phyloP scores from a whole-genome alignment of 1,140 invertebrate genomes.

The Cyclina sinensis region DNA sequence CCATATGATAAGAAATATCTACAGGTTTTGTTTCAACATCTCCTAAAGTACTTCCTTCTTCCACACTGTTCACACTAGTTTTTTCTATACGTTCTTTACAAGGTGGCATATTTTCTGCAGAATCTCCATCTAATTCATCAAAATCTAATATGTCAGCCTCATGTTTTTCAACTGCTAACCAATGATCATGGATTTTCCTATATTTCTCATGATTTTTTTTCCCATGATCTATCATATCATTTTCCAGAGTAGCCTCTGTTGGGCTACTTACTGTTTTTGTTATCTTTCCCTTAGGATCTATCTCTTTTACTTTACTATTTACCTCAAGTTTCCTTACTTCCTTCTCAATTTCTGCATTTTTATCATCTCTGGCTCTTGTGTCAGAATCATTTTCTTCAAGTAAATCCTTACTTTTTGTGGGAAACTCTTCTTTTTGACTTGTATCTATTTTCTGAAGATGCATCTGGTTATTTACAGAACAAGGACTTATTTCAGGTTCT shows the following conservation, averaged over 20 bases:
- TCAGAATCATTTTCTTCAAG: background rate
- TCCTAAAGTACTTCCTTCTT: too few species aligned
- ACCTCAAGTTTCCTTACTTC: background rate
- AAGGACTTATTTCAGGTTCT: background rate
- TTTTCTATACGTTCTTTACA: background rate
- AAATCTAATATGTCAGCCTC: conserved; percentile 58
- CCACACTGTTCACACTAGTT: background rate
- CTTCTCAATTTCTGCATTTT: background rate
- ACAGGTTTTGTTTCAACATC: too few species aligned
- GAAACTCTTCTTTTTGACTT: too few species aligned
- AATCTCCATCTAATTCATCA: conserved; percentile 45
- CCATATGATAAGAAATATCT: too few species aligned
- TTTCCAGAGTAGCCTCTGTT: background rate
- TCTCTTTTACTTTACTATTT: conserved; percentile 3
- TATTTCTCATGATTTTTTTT: conserved; percentile 45
- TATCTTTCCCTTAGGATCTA: background rate
- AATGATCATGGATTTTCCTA: conserved; percentile 53
- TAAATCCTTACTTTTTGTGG: too few species aligned
- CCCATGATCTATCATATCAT: conserved; percentile 1
- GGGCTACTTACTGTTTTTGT: conserved; percentile 11
- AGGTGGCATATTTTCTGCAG: background rate
- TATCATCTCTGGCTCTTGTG: background rate
- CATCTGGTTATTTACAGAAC: background rate
- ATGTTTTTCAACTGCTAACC: conserved; percentile 57
- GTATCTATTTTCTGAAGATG: background rate